These are phyloP conservation scores for Chamaea fasciata DNA, from an alignment of 2,113 vertebrate genomes.

Conservation along the genomic window DNA sequence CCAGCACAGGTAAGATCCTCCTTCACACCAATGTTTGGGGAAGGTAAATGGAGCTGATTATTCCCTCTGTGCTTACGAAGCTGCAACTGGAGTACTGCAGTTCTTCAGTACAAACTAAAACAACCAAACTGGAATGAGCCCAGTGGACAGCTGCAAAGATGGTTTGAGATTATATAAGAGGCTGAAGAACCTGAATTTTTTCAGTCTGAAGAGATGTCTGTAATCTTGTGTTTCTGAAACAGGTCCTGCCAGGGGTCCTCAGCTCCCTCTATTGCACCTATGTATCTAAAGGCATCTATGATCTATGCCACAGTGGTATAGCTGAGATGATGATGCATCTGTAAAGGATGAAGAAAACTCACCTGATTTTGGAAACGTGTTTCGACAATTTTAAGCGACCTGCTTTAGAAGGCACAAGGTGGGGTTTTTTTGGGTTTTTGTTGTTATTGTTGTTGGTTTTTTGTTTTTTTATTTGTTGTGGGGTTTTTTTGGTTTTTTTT, in stretches of 20 bases:
- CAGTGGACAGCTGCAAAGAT: rapidly evolving
- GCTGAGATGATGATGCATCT: neutral
- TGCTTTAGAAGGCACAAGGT: neutral
- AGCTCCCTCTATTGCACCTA: neutral
- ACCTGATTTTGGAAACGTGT: neutral
- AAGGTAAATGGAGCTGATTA: neutral
- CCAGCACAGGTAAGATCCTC: neutral
- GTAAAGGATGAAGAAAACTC: neutral
- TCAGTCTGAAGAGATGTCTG: neutral
- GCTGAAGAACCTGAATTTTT: neutral
- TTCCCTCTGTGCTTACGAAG: neutral
- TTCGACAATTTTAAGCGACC: neutral
- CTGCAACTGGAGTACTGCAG: neutral
- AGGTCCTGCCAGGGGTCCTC: neutral
- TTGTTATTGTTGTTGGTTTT: no score
- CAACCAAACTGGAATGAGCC: neutral
- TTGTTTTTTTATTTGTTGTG: no score
- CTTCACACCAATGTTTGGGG: neutral
- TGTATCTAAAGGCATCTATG: neutral
- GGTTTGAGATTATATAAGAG: neutral
- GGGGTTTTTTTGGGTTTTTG: no score
- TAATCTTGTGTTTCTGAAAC: neutral
- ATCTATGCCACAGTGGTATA: neutral
- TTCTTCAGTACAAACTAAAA: neutral
- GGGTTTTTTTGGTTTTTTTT: no score